Conservation (phyloP, 2,888 invertebrate genomes). For the Leucozona laternaria region DNA sequence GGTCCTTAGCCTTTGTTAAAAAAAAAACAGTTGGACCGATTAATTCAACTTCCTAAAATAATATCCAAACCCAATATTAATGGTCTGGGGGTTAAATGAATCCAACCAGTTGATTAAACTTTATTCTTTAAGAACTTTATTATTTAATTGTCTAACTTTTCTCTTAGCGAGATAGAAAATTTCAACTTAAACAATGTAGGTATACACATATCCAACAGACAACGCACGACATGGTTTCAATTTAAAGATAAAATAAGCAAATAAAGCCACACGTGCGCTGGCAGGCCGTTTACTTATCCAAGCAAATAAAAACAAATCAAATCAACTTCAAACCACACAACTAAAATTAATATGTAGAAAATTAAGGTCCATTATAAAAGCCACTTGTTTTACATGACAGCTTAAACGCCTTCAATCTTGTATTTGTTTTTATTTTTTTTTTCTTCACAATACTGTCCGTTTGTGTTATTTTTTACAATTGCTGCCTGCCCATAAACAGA, state of each 20-base stretch:
- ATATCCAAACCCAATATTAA: no score
- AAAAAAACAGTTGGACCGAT: no score
- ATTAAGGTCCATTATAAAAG: conserved; percentile 42
- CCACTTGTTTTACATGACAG: conserved; percentile 40
- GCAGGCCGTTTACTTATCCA: neutral
- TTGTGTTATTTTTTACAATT: neutral
- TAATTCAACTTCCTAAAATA: no score
- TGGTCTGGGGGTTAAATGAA: no score
- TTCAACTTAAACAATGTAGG: no score
- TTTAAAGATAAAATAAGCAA: neutral
- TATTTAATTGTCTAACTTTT: no score
- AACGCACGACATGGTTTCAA: neutral
- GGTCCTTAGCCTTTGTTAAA: no score
- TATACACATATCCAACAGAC: no score
- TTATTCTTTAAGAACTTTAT: no score
- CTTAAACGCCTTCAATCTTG: conserved; percentile 29
- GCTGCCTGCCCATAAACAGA: conserved; percentile 1
- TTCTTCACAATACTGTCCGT: neutral
- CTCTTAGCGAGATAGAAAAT: no score
- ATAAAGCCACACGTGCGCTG: neutral
- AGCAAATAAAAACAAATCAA: conserved; percentile 4
- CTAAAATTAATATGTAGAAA: conserved; percentile 26
- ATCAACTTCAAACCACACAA: conserved; percentile 23
- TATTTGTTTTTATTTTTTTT: conserved; percentile 9
- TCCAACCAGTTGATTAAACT: no score